phyloP scores from a whole-genome alignment of 2,797 vertebrate genomes.

The Sandelia bainsii region DNA sequence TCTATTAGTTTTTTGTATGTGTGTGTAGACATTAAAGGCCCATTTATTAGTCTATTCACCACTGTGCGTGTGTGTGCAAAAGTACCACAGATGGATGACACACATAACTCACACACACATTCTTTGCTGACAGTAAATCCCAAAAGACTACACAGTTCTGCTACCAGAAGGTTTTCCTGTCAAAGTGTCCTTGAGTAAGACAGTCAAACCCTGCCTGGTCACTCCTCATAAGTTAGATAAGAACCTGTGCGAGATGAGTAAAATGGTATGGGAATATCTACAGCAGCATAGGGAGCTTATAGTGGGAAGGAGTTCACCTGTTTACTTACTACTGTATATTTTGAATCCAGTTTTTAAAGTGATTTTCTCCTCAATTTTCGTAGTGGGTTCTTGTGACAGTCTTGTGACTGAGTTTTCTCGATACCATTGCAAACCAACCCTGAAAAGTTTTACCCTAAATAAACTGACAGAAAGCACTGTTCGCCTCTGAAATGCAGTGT shows the following conservation, averaged over 20 bases:
- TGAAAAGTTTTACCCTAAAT: constrained; percentile 18
- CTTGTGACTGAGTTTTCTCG: neutral
- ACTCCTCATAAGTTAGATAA: constrained; percentile 59
- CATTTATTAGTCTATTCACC: constrained; percentile 50
- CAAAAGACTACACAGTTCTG: constrained; percentile 66
- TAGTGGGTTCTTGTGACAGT: neutral
- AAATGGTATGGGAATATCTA: constrained; percentile 40
- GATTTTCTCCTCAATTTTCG: neutral
- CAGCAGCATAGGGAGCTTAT: neutral
- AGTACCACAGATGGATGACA: constrained; percentile 67
- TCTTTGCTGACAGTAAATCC: constrained; percentile 70
- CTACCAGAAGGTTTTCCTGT: constrained; percentile 74
- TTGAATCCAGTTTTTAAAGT: neutral
- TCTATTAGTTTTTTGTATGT: constrained; percentile 48
- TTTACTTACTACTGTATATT: neutral
- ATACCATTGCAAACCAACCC: neutral
- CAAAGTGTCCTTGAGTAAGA: constrained; percentile 78
- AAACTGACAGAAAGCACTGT: constrained; percentile 2
- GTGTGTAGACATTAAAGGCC: constrained; percentile 60
- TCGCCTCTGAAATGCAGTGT: neutral
- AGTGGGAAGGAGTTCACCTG: neutral
- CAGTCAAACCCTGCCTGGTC: constrained; percentile 59
- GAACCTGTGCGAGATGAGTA: constrained; percentile 50
- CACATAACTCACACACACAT: constrained; percentile 62
- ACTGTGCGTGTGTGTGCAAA: constrained; percentile 6